These are phyloP conservation scores for Nephrotoma appendiculata DNA, from an alignment of 2,888 invertebrate species.

Conservation along the genomic window DNA sequence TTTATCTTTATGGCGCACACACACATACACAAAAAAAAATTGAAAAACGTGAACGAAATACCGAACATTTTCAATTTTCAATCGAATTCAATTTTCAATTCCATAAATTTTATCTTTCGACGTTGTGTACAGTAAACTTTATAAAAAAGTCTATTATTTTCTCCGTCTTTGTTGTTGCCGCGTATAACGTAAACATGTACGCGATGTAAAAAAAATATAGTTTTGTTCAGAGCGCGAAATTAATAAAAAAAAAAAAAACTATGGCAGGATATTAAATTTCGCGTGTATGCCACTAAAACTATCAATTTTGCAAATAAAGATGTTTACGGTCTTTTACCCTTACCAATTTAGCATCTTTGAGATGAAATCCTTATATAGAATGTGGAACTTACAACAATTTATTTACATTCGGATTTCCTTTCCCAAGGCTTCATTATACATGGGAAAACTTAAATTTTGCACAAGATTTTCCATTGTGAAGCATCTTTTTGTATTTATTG, in stretches of 20 bases:
- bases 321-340: neutral
- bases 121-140: neutral
- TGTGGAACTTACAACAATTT: neutral
- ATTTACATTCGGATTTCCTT: neutral
- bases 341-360: neutral
- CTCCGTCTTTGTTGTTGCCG: neutral
- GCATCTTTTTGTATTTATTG: neutral
- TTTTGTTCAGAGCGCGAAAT: neutral
- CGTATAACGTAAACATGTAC: neutral
- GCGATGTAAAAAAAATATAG: neutral
- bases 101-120: neutral
- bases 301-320: neutral
- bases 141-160: neutral
- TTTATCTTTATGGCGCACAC: neutral
- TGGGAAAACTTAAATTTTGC: neutral
- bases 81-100: neutral
- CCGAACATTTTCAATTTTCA: neutral
- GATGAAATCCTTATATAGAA: neutral
- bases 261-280: neutral
- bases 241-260: neutral
- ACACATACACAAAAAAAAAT: neutral
- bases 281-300: neutral
- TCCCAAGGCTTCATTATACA: neutral
- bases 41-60: neutral
- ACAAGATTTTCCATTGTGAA: neutral